Evolutionary conservation across 2,113 vertebrate genomes (phyloP).

Genomic region (Spilogale gracilis): DNA sequence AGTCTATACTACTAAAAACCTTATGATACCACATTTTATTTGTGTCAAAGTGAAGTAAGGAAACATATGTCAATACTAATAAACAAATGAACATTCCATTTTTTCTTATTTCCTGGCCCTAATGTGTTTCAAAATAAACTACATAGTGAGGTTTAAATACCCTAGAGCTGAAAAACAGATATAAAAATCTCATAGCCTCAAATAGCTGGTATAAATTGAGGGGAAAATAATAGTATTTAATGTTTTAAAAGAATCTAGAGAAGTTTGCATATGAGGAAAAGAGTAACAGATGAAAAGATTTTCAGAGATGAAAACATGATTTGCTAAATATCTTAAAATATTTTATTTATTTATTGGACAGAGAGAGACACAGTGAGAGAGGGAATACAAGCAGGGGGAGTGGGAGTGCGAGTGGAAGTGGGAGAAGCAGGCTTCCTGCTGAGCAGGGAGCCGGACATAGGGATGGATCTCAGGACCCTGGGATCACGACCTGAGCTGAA

Average conservation of each 20-base stretch:
- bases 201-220: conserved; percentile 3
- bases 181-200: neutral
- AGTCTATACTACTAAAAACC: conserved; percentile 10
- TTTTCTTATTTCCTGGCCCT: conserved; percentile 21
- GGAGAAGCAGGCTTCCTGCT: too few relatives aligned
- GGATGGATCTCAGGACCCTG: too few relatives aligned
- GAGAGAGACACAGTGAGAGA: too few relatives aligned
- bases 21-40: neutral
- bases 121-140: neutral
- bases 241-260: conserved; percentile 1
- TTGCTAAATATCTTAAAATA: neutral
- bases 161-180: neutral
- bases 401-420: too few relatives aligned
- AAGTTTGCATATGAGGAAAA: neutral
- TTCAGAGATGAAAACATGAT: neutral
- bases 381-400: too few relatives aligned
- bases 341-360: too few relatives aligned
- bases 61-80: conserved; percentile 3
- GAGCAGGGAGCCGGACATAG: too few relatives aligned
- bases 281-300: conserved; percentile 3
- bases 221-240: neutral
- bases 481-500: too few relatives aligned
- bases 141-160: conserved; percentile 31
- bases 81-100: neutral
- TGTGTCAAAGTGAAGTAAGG: neutral